Base-by-base conservation (phyloP, 2,113 vertebrate genomes). In the Irena cyanogastra region DNA sequence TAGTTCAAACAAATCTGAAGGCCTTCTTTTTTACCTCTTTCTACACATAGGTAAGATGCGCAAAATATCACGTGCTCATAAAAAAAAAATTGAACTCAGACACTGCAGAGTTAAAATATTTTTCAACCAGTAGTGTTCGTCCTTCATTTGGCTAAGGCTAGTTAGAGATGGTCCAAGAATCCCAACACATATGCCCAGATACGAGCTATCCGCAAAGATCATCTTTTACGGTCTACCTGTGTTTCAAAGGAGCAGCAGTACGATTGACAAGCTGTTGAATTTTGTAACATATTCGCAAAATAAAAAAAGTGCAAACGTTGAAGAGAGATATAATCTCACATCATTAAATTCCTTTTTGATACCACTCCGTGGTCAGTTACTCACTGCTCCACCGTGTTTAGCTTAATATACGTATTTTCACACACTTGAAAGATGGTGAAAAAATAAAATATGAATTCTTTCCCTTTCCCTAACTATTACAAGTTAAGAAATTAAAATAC, bases 221-320 rank as follows among this genome's bases (percentile, higher is more conserved):
- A 57, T 70, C 77, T 87, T 87, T 92, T 83, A 72, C 64, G 47
- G 45, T 44, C 64, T 27, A 66, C 24, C 28, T 9, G 13, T 27
- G 39, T 70, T 91, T 95, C 76, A 88, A 80, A 82, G 57, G 42
- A 89, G 80, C 53, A 87, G 72, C 21, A 49, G 45, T 30, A 37
- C 30, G 77, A 95, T 6, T 83, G 88, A 94, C 88, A 95, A 85
- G 79, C 63, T 92, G 83, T 8, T 89, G 54, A 72, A 75, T 87
- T 74, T 91, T 80, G 52, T 60, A 85, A 85, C 42, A 26, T 41
- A 27, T 50, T 91, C 88, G 71, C 9, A 21, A 85, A 93, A 84
- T 44, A 17, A 41, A 83, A 82, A 59, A 87, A 64, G 65, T 3
- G 5, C 57, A 82, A 21, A 64, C 41, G 50, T 71, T 71, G 60